Evolutionary conservation across 1,140 invertebrate species (phyloP).

Genomic region (Drosophila auraria): DNA sequence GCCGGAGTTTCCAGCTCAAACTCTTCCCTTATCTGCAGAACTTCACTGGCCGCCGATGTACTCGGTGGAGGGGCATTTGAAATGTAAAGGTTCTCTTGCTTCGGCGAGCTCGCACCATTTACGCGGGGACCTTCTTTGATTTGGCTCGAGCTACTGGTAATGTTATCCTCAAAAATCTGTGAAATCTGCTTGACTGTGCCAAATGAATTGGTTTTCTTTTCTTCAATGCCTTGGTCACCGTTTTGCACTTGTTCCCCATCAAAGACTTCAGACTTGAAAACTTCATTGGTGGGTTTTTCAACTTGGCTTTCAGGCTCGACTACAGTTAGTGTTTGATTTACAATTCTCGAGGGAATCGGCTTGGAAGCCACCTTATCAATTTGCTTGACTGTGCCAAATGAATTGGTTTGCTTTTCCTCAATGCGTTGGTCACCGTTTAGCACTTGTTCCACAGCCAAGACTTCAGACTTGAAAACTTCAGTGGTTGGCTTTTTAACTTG

Average conservation of each 20-base stretch:
- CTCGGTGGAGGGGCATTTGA: not conserved
- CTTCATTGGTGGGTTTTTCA: slow-evolving; percentile 2
- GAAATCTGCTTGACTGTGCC: slow-evolving; percentile 41
- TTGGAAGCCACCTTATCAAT: not conserved
- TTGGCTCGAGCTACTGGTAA: slow-evolving; percentile 12
- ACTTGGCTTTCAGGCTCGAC: not conserved
- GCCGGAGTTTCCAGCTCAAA: slow-evolving; percentile 28
- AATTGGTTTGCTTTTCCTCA: slow-evolving; percentile 33
- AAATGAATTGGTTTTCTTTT: slow-evolving; percentile 33
- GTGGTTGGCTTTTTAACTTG: not conserved
- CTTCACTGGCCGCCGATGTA: slow-evolving; percentile 1
- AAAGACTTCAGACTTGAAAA: slow-evolving; percentile 10
- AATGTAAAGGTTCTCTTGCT: not conserved
- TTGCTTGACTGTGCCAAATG: slow-evolving; percentile 35
- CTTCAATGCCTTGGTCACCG: not conserved
- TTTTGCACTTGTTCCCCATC: slow-evolving; percentile 11
- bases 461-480: not conserved
- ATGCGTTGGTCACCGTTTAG: not conserved
- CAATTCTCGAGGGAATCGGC: not conserved
- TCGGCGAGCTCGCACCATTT: slow-evolving; percentile 18
- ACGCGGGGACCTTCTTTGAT: slow-evolving; percentile 6
- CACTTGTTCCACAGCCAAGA: not conserved
- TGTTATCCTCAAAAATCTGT: slow-evolving; percentile 44
- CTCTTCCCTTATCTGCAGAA: slow-evolving; percentile 28
- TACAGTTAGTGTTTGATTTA: not conserved